These are phyloP conservation scores for Micrasema minimum DNA, from an alignment of 1,140 invertebrate genomes.

Conservation along the genomic window DNA sequence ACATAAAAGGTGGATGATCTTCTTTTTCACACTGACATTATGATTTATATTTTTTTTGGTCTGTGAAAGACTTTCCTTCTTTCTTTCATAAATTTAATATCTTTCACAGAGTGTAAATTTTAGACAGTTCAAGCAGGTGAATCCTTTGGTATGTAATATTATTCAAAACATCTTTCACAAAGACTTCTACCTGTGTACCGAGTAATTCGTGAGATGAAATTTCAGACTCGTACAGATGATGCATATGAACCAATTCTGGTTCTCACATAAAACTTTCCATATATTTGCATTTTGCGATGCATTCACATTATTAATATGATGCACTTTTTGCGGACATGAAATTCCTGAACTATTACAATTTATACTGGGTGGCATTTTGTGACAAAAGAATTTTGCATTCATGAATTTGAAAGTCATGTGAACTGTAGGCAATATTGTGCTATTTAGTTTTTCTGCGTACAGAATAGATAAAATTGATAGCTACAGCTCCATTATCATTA, in stretches of 20 bases:
- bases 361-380: slow-evolving; percentile 22
- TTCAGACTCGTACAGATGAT: not conserved
- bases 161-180: slow-evolving; percentile 14
- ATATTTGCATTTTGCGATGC: slow-evolving; percentile 20
- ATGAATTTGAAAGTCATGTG: not conserved
- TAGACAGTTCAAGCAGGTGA: slow-evolving; percentile 1
- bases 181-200: slow-evolving; percentile 8
- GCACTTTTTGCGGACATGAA: slow-evolving; percentile 14
- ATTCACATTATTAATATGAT: not conserved
- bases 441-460: too few relatives aligned
- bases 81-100: too few relatives aligned
- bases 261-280: slow-evolving; percentile 19
- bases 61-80: slow-evolving; percentile 8
- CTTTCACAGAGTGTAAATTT: too few relatives aligned
- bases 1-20: too few relatives aligned
- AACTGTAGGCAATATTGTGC: too few relatives aligned
- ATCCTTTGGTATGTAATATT: not conserved
- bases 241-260: slow-evolving; percentile 5
- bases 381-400: slow-evolving; percentile 4
- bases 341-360: not conserved
- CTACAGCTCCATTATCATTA: too few relatives aligned
- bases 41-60: too few relatives aligned
- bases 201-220: slow-evolving; percentile 12
- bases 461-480: too few relatives aligned
- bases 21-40: too few relatives aligned